Evolutionary conservation across 2,113 vertebrate genomes (phyloP).

Genomic region (Spermophilus dauricus): DNA sequence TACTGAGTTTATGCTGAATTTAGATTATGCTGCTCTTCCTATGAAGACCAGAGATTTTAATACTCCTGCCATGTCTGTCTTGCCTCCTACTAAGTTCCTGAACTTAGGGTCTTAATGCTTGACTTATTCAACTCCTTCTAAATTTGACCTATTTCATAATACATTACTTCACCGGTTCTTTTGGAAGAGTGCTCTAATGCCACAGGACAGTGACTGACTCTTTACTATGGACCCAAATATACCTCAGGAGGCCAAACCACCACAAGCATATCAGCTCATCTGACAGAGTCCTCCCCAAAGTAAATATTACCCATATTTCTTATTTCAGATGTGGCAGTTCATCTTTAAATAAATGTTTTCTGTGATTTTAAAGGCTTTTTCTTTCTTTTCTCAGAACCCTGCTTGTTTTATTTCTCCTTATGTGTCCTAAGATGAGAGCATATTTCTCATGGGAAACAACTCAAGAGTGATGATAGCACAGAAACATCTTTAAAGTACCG

Average conservation of each 20-base stretch:
- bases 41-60: neutral
- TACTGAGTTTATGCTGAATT: neutral
- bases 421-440: slow-evolving; percentile 41
- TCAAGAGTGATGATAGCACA: neutral
- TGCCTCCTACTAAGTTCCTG: neutral
- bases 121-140: slow-evolving; percentile 15
- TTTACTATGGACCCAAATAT: neutral
- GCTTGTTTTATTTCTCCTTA: slow-evolving; percentile 64
- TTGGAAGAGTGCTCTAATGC: slow-evolving; percentile 1
- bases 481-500: slow-evolving; percentile 21
- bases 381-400: slow-evolving; percentile 15
- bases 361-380: slow-evolving; percentile 48
- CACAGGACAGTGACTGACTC: neutral
- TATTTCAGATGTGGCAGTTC: slow-evolving; percentile 40
- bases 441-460: slow-evolving; percentile 71
- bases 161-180: neutral
- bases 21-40: neutral
- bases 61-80: neutral
- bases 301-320: slow-evolving; percentile 34
- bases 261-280: slow-evolving; percentile 16
- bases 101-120: neutral
- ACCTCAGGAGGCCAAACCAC: slow-evolving; percentile 33
- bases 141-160: neutral
- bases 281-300: slow-evolving; percentile 39
- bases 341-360: slow-evolving; percentile 75